phyloP scores from a whole-genome alignment of 1,140 invertebrate species.

The Meloidogyne exigua region DNA sequence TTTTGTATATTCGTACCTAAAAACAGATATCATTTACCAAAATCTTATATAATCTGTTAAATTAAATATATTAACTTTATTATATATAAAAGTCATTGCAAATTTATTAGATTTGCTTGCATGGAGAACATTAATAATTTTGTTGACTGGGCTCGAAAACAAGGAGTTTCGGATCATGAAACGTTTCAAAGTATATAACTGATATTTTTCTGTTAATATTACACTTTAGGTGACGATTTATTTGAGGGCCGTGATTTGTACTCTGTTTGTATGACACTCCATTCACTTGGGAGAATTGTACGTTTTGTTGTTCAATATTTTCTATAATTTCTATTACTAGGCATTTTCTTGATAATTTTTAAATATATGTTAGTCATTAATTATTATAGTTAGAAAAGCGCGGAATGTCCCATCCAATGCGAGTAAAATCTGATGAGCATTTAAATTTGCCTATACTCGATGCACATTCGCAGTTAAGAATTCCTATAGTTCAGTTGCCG shows the following conservation, averaged over 20 bases:
- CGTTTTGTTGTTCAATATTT: too few species aligned
- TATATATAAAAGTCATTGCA: too few species aligned
- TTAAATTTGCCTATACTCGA: constrained; percentile 18
- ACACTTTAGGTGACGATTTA: constrained; percentile 70
- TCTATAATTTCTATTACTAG: too few species aligned
- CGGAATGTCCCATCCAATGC: constrained; percentile 21
- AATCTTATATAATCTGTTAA: too few species aligned
- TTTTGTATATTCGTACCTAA: too few species aligned
- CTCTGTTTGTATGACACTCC: constrained; percentile 87
- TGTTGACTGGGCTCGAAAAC: constrained; percentile 76
- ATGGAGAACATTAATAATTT: constrained; percentile 98
- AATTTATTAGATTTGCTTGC: constrained; percentile 76
- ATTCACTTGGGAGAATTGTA: constrained; percentile 83
- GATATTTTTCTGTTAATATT: neutral
- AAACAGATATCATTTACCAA: too few species aligned
- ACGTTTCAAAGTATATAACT: constrained; percentile 79
- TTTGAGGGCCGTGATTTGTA: constrained; percentile 91
- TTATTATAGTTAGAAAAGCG: constrained; percentile 16
- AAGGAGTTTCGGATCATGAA: constrained; percentile 87
- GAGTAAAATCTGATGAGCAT: constrained; percentile 13
- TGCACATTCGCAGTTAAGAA: neutral
- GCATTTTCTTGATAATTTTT: neutral
- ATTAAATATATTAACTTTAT: too few species aligned
- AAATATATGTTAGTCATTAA: neutral
- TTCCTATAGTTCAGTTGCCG: neutral